Conservation (phyloP, 2,113 vertebrate species). For the Chrysemys picta region DNA sequence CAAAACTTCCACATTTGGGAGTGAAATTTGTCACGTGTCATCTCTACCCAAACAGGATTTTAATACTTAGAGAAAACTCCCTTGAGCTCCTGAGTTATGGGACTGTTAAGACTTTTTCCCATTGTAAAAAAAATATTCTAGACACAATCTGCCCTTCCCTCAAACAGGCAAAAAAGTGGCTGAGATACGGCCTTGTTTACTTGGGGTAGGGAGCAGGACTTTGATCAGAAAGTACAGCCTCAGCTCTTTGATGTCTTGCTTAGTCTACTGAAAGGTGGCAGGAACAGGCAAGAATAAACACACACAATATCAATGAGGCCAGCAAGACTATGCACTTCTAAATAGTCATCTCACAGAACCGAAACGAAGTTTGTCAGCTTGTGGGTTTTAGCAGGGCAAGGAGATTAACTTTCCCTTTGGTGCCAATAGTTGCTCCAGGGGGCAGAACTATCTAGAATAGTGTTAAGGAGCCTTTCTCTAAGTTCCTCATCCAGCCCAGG, state of each 20-base stretch:
- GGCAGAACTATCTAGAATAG: too few species aligned
- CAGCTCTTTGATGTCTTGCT: too few species aligned
- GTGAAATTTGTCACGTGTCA: not conserved
- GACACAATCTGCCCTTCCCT: not conserved
- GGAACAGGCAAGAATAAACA: not conserved
- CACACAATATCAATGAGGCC: not conserved
- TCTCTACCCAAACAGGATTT: not conserved
- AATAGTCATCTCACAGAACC: too few species aligned
- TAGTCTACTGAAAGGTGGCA: not conserved
- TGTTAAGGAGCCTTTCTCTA: too few species aligned
- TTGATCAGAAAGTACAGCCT: not conserved
- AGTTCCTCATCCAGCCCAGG: not conserved
- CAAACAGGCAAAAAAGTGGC: not conserved
- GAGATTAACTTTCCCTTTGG: not conserved
- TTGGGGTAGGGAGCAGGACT: not conserved
- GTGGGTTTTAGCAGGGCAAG: not conserved
- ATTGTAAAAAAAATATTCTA: too few species aligned
- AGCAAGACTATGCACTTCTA: too few species aligned
- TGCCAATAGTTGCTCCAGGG: not conserved
- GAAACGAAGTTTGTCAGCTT: not conserved
- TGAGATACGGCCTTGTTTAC: too few species aligned
- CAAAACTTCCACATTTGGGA: not conserved
- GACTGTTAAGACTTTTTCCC: not conserved
- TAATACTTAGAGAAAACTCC: not conserved
- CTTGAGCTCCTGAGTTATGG: not conserved